Base-by-base conservation (phyloP, 2,797 vertebrate species). In the Alcedo quadribrachys region DNA sequence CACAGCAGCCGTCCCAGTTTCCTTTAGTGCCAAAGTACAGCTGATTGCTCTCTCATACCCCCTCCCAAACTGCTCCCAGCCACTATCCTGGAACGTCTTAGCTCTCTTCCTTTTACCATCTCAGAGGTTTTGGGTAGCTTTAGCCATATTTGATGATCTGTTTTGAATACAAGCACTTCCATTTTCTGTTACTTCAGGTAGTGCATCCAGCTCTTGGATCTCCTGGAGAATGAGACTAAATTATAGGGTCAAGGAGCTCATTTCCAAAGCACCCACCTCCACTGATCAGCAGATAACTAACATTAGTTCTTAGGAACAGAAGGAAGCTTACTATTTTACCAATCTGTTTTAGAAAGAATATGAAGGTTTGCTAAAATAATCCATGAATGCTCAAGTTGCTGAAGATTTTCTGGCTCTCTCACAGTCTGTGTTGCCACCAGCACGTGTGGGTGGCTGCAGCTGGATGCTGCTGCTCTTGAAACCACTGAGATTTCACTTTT, bases 11-110 rank as follows among this genome's bases (percentile, higher is more conserved):
- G 0, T 62, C 54, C 48, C n/a, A 45, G 37, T 4, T 27, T 35
- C 15, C 12, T 51, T 55, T 32, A 21, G 8, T 57, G 37, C 6
- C 63, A 28, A 57, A 62, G 5, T 12, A n/a, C 9, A 42, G 14
- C 9, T 4, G 28, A 24, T 13, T 17, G 8, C 14, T 75, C 35
- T 27, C 6, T 10, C 8, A 2, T 13, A 21, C 0, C 3, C 4
- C 24, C 12, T 70, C 25, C 33, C 35, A 69, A 53, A 45, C 2
- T 21, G 27, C 32, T 87, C 20, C 48, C 35, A 66, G 60, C 0
- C 57, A 55, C 24, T 48, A 5, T 15, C 7, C 54, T 65, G 27
- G 35, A 48, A 33, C 5, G 42, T 60, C 32, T n/a, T 21, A 25
- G 3, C 33, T 43, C 35, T 40, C 45, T 63, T 48, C 16, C 30